A percentile compares a stretch with the other conserved stretches of the same genome.
Evolutionary conservation across 2,888 invertebrate genomes (phyloP).

Genomic region (Neoitamus cyanurus): DNA sequence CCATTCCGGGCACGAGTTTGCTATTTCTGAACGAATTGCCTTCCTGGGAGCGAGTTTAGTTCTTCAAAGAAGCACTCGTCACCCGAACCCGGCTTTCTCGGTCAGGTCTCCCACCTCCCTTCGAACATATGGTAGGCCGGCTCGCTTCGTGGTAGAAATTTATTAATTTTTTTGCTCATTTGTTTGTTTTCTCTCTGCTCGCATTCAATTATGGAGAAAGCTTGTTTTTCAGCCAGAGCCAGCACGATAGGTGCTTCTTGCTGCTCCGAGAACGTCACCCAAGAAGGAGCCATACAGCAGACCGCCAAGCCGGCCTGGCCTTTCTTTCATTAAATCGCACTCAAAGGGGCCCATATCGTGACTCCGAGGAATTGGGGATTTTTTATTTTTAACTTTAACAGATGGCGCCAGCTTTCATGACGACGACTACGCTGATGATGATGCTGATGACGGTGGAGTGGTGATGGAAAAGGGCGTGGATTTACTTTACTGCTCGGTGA

Average conservation of each 20-base stretch:
- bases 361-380: conserved; percentile 26
- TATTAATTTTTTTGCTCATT: neutral
- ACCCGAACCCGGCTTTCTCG: neutral
- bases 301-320: too few relatives aligned
- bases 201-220: conserved; percentile 22
- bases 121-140: neutral
- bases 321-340: neutral
- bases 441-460: conserved; percentile 13
- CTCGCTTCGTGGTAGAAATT: neutral
- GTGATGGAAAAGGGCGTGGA: conserved; percentile 50
- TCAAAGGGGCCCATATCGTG: conserved; percentile 44
- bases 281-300: neutral
- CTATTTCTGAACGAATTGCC: neutral
- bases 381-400: conserved; percentile 38
- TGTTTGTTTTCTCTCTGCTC: neutral
- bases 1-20: neutral
- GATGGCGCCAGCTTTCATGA: conserved; percentile 47
- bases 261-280: neutral
- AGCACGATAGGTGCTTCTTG: neutral
- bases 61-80: neutral
- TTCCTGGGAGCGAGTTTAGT: neutral
- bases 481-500: neutral
- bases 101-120: neutral
- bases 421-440: neutral
- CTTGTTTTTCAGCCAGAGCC: neutral